A percentile compares a stretch with the other conserved stretches of the same genome.
Evolutionary conservation across 2,888 invertebrate genomes (phyloP).

Genomic region (Caenorhabditis becei): DNA sequence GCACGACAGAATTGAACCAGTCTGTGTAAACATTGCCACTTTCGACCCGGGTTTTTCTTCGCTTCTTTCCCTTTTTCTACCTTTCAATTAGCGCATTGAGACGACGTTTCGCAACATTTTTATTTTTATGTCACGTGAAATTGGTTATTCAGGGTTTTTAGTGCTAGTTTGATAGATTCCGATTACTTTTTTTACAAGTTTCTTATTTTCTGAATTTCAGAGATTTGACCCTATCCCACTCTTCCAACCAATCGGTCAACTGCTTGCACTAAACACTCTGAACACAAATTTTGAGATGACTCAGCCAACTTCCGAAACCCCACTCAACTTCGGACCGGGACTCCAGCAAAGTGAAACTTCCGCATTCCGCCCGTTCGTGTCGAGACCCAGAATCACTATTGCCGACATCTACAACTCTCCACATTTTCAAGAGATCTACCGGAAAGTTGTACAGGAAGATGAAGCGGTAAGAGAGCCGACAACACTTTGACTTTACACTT

Average conservation of each 20-base stretch:
- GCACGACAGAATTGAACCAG: background rate
- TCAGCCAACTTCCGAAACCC: background rate
- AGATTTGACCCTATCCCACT: too few relatives aligned
- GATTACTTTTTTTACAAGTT: too few relatives aligned
- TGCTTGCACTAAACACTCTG: too few relatives aligned
- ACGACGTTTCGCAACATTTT: conserved; percentile 3
- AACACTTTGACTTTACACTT: background rate
- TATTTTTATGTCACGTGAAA: too few relatives aligned
- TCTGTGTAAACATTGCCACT: conserved; percentile 4
- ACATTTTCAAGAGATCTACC: conserved; percentile 10
- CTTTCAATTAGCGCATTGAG: background rate
- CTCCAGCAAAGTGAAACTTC: background rate
- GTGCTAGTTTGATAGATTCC: too few relatives aligned
- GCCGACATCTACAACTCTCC: background rate
- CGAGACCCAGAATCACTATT: background rate
- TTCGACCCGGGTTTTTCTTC: background rate
- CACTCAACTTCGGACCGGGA: conserved; percentile 27
- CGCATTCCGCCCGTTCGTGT: background rate
- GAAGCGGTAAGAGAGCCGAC: conserved; percentile 3
- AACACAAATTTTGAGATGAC: background rate
- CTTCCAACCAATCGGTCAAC: background rate
- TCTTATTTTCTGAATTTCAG: too few relatives aligned
- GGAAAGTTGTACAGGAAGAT: conserved; percentile 8
- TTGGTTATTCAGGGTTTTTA: too few relatives aligned
- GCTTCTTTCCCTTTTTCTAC: background rate